phyloP scores from a whole-genome alignment of 2,113 vertebrate genomes.

The Tenebrosternarchus preto region DNA sequence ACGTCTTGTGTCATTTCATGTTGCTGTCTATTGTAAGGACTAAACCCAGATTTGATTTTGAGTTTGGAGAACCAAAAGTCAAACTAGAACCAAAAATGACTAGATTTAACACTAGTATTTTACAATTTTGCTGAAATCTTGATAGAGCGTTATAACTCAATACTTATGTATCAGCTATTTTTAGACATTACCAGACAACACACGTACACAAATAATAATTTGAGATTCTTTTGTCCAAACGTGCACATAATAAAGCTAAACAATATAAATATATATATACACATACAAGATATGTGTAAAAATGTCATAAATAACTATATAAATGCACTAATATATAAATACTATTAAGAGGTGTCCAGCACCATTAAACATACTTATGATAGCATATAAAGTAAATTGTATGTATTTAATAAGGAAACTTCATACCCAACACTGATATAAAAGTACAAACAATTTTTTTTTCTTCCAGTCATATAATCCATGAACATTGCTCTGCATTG shows the following conservation, averaged over 20 bases:
- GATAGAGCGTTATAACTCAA: too few species aligned
- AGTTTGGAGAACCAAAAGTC: too few species aligned
- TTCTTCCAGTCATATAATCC: not conserved
- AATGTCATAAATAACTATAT: slow-evolving; percentile 79
- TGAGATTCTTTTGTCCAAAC: slow-evolving; percentile 6
- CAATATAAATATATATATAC: too few species aligned
- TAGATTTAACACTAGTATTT: too few species aligned
- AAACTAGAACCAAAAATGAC: too few species aligned
- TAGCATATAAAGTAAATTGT: not conserved
- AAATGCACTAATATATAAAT: slow-evolving; percentile 85
- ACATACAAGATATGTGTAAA: slow-evolving; percentile 35
- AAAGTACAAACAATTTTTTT: not conserved
- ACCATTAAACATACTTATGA: slow-evolving; percentile 50
- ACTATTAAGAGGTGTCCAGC: slow-evolving; percentile 74
- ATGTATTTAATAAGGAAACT: slow-evolving; percentile 1
- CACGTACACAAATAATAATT: too few species aligned
- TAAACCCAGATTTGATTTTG: too few species aligned
- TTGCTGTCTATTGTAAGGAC: too few species aligned
- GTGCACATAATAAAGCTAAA: not conserved
- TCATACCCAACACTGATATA: not conserved
- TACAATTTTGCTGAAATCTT: too few species aligned
- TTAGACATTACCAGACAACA: not conserved
- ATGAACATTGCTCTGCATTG: slow-evolving; percentile 35
- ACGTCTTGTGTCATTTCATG: too few species aligned
- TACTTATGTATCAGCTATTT: not conserved